phyloP scores from a whole-genome alignment of 2,113 vertebrate genomes.

The Osmerus mordax region DNA sequence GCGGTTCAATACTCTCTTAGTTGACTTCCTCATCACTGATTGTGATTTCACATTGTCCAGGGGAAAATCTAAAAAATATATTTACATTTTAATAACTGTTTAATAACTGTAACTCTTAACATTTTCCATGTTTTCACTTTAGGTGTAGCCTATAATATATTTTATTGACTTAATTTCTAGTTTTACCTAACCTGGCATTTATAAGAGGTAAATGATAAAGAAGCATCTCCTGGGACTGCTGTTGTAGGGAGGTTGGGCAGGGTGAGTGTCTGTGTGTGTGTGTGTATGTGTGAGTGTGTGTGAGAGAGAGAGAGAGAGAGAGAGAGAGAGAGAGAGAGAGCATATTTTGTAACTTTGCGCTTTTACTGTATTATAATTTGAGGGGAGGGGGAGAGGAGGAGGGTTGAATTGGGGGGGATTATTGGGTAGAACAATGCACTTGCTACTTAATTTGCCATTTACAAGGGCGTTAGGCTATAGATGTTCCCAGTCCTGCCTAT shows the following conservation, averaged over 20 bases:
- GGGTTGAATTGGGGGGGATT: not conserved
- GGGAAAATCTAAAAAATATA: no score
- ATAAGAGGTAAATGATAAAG: no score
- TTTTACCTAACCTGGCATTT: no score
- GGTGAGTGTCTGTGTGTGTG: conserved; percentile 2
- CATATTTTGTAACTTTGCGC: conserved; percentile 33
- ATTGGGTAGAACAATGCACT: conserved; percentile 28
- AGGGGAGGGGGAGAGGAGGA: conserved; percentile 40
- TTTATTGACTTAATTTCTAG: no score
- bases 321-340: conserved; percentile 20
- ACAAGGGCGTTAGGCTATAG: conserved; percentile 49
- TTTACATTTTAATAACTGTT: no score
- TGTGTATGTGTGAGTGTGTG: conserved; percentile 13
- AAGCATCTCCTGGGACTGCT: no score
- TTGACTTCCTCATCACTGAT: no score
- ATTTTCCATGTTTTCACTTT: no score
- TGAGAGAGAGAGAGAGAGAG: conserved; percentile 17
- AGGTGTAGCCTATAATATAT: no score
- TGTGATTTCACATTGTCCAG: no score
- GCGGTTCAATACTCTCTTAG: no score
- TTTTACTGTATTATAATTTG: conserved; percentile 44
- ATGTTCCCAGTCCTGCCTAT: conserved; percentile 46
- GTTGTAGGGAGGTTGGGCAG: not conserved
- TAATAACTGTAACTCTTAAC: no score
- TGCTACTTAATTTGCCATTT: conserved; percentile 63